These are phyloP conservation scores for Collichthys lucidus DNA, from an alignment of 2,113 vertebrate genomes.

Conservation along the genomic window DNA sequence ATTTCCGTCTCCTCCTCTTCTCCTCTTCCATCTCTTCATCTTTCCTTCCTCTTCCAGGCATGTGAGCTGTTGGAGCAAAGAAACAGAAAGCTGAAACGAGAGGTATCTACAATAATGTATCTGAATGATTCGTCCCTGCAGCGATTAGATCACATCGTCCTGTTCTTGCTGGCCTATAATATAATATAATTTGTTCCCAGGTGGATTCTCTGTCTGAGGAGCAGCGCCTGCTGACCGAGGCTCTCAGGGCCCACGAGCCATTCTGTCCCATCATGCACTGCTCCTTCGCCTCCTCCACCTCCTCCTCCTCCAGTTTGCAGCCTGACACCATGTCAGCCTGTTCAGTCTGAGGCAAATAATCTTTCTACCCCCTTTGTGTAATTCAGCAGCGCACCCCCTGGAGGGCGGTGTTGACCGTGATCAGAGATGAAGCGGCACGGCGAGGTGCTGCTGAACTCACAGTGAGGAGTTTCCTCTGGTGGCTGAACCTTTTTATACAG, in stretches of 20 bases:
- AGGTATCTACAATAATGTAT: slow-evolving; percentile 61
- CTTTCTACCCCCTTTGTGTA: background rate
- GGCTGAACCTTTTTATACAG: background rate
- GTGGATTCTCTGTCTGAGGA: slow-evolving; percentile 91
- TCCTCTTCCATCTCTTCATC: background rate
- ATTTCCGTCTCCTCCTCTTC: background rate
- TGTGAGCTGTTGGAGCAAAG: slow-evolving; percentile 92
- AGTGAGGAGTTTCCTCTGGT: slow-evolving; percentile 3
- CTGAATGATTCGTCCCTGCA: background rate
- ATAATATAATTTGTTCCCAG: slow-evolving; percentile 48
- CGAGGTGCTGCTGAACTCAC: background rate
- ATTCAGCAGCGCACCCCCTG: background rate
- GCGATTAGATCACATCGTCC: background rate
- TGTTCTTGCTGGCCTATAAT: background rate
- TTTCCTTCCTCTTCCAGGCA: slow-evolving; percentile 79
- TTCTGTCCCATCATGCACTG: slow-evolving; percentile 89
- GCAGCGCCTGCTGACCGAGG: slow-evolving; percentile 88
- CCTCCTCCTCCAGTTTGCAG: slow-evolving; percentile 29
- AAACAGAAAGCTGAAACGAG: slow-evolving; percentile 89
- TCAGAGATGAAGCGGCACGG: background rate
- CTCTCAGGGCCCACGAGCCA: slow-evolving; percentile 89
- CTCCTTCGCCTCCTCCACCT: slow-evolving; percentile 44
- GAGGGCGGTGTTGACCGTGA: slow-evolving; percentile 25
- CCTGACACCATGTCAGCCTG: slow-evolving; percentile 9
- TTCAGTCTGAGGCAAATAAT: background rate